Percentiles rank a stretch among this genome's conserved stretches.
These are phyloP conservation scores for Cinclus mexicanus DNA, from an alignment of 2,113 vertebrate species.

Conservation along the genomic window DNA sequence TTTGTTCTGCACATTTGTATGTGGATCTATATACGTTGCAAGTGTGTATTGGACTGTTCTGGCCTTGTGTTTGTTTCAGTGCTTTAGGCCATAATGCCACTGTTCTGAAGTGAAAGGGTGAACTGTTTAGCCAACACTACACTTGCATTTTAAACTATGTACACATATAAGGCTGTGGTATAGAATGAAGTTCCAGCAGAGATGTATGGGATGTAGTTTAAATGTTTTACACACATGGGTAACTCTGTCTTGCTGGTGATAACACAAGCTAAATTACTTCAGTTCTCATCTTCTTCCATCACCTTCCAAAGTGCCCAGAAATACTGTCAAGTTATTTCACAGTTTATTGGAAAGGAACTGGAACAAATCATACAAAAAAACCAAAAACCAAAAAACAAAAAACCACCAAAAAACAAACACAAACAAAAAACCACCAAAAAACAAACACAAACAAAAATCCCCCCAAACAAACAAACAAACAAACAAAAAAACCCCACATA, in stretches of 20 bases:
- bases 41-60: neutral
- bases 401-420: no score
- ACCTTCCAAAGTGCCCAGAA: neutral
- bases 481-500: neutral
- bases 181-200: neutral
- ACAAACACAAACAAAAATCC: no score
- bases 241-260: neutral
- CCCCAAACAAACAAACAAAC: no score
- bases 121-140: neutral
- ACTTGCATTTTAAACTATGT: neutral
- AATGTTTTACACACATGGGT: neutral
- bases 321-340: conserved; percentile 35
- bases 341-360: conserved; percentile 11
- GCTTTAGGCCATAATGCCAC: neutral
- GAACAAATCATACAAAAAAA: neutral
- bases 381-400: no score
- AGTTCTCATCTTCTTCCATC: neutral
- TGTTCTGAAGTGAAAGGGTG: neutral
- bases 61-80: neutral
- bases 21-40: neutral
- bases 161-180: neutral
- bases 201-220: neutral
- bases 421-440: no score
- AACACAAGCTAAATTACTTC: neutral
- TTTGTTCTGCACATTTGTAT: accelerated